Base-by-base conservation (phyloP, 2,113 vertebrate species). In the Theristicus caerulescens region DNA sequence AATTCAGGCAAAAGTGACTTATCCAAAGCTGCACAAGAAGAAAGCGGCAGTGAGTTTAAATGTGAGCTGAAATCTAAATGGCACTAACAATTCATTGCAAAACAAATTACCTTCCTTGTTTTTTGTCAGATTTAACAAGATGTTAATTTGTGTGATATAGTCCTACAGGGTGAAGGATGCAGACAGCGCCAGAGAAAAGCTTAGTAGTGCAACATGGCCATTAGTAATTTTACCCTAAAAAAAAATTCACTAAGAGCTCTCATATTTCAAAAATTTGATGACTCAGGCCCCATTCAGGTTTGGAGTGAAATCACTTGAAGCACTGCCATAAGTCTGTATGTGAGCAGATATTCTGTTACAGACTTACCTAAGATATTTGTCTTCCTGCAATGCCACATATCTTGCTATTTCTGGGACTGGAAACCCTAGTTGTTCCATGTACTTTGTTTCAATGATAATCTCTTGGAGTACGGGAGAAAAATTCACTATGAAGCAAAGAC, bases 361-460 rank as follows among this genome's bases (percentile, higher is more conserved):
- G 42, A 32, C 66, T 94, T 96, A 99, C 99, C 98, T 98, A 42
- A 98, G 92, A 26, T 99, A 98, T 42, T 97, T 99, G 58, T 98
- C 96, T 78, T 99, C 98, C 91, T 99, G 99, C 17, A 99, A 95
- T 20, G 99, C 98, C n/a, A 99, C 93, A 1, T 97, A 98, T 88
- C 98, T 95, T 2, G 98, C 98, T 32, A 98, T 77, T 47, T 98
- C 97, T 8, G 99, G 98, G 44, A 99, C 88, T 51, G 96, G 27
- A 91, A 98, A 98, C 1, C 98, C 99, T 32, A 99, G 96, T 9
- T 98, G 98, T 62, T 98, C 98, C 97, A 99, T 97, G 96, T 98
- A 97, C 55, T 98, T 99, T 20, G 98, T 91, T 96, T 99, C 99
- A 13, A 64, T 96, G 19, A 99, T 99, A 11, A 99, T 98, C 97